Base-by-base conservation (phyloP, 2,888 invertebrate species). In the Tenthredo mesomela region DNA sequence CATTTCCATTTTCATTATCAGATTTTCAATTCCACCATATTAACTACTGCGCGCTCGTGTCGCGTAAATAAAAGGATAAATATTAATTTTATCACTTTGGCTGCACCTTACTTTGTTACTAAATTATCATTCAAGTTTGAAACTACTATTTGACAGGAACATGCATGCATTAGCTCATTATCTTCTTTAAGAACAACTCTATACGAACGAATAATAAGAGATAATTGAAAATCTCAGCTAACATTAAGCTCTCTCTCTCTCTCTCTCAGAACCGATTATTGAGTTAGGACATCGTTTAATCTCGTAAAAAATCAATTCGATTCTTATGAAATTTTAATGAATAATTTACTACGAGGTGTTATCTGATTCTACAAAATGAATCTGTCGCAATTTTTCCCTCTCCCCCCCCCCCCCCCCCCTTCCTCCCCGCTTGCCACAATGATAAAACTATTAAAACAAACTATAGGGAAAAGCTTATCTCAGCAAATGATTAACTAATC, bases 81-180 rank as follows among this genome's bases (percentile, higher is more conserved):
- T 73, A 21, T 73, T 43, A 43, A 40, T 33, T 33, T 33, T 37
- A 37, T 37, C 9, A 15, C 3, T 25, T 29, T 61, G 12, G 61
- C 61, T 37, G 67, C 67, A 67, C 67, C 29, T 21, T 67, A 6
- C 50, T 50, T 50, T 50, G 18, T 54, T 7, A 12, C 37, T 12
- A 61, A 61, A 25, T 61, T 3, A 25, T 29, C 1, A 67, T 18
- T 33, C 6, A 33, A 2, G n/a, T n/a, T n/a, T n/a, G n/a, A n/a
- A n/a, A n/a, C n/a, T n/a, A 80, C 61, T 80, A 40, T 80, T 80
- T 80, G 80, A 80, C 80, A 80, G 80, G 80, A 80, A 80, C 61
- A 80, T 29, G 37, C 61, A 40, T 80, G 37, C 61, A 40, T 80
- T 80, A 40, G 21, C 80, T 80, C 58, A 80, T 80, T 80, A 61